Conservation (phyloP, 2,113 vertebrate species). For the Hippocampus zosterae region DNA sequence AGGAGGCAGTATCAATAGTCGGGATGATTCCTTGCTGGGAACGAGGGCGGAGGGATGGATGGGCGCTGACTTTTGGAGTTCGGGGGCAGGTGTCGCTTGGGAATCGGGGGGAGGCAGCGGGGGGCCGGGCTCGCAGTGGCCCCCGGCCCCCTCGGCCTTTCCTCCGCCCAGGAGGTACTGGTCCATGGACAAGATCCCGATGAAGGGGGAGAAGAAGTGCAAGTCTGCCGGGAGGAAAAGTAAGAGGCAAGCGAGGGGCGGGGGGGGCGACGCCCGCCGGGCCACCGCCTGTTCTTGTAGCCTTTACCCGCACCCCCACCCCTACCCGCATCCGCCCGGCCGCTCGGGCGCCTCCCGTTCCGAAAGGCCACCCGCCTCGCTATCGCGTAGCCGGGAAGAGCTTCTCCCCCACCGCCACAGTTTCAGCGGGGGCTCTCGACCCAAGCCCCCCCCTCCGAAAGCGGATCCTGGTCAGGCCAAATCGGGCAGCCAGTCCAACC, state of each 20-base stretch:
- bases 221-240: constrained; percentile 73
- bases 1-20: constrained; percentile 75
- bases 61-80: constrained; percentile 70
- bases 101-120: constrained; percentile 74
- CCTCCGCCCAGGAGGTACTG: constrained; percentile 83
- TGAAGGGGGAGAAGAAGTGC: constrained; percentile 80
- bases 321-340: constrained; percentile 73
- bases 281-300: constrained; percentile 74
- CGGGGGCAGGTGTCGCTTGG: constrained; percentile 71
- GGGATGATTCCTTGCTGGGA: constrained; percentile 73
- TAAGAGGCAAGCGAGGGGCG: constrained; percentile 65
- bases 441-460: constrained; percentile 72
- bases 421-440: constrained; percentile 70
- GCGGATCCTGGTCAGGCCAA: constrained; percentile 73
- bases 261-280: constrained; percentile 64
- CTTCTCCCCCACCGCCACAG: constrained; percentile 80
- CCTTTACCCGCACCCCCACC: constrained; percentile 75
- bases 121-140: constrained; percentile 72
- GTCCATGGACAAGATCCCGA: constrained; percentile 87
- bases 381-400: constrained; percentile 82
- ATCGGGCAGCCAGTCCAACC: constrained; percentile 87
- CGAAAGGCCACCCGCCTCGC: constrained; percentile 58
- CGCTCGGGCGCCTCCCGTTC: constrained; percentile 59
- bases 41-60: constrained; percentile 70
- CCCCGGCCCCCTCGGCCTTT: constrained; percentile 69